Percentiles rank a stretch among this genome's conserved stretches.
These are phyloP conservation scores for Chymomyza amoena DNA, from an alignment of 2,888 invertebrate genomes.

Conservation along the genomic window DNA sequence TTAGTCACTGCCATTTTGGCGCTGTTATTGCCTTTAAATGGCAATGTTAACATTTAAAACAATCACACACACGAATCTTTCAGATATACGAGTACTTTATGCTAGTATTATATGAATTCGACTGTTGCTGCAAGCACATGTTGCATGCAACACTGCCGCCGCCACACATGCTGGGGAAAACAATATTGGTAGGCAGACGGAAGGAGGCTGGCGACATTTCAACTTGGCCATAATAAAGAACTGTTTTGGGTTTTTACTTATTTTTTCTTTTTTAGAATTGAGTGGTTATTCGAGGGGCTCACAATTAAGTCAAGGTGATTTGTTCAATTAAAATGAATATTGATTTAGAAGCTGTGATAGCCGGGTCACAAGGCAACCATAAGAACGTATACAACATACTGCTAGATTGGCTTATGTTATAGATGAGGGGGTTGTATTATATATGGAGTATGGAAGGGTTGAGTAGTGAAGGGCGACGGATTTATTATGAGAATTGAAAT, in stretches of 20 bases:
- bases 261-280: not conserved
- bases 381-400: constrained; percentile 24
- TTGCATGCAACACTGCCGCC: constrained; percentile 29
- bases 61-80: constrained; percentile 64
- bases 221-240: constrained; percentile 58
- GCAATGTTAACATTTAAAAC: constrained; percentile 72
- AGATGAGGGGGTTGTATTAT: not conserved
- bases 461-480: not conserved
- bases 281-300: constrained; percentile 17
- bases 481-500: not conserved
- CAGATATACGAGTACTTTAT: constrained; percentile 18
- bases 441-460: not conserved
- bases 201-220: not conserved
- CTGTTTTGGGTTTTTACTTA: constrained; percentile 15
- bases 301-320: constrained; percentile 70
- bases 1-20: constrained; percentile 64
- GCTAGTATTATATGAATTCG: not conserved
- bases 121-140: constrained; percentile 48
- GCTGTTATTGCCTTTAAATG: constrained; percentile 73
- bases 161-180: constrained; percentile 23
- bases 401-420: not conserved
- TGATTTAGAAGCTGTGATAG: constrained; percentile 61
- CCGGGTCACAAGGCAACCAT: constrained; percentile 15
- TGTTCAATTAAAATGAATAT: constrained; percentile 69
- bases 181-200: not conserved